These are phyloP conservation scores for Drosophila sordidula DNA, from an alignment of 2,888 invertebrate species.

Conservation along the genomic window DNA sequence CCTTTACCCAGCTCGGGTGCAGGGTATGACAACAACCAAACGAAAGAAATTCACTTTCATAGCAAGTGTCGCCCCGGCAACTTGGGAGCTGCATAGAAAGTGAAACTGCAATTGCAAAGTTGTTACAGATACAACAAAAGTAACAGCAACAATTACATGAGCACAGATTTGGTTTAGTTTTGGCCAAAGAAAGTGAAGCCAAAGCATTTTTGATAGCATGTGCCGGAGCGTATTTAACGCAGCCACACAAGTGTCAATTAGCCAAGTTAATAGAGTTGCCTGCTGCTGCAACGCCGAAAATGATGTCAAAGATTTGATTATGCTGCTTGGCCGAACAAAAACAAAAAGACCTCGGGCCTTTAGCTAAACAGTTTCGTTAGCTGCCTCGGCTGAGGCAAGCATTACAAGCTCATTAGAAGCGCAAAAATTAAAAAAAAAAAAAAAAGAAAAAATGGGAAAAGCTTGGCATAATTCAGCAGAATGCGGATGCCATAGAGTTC, in stretches of 20 bases:
- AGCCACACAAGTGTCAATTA: conserved; percentile 52
- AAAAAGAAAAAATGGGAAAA: conserved; percentile 16
- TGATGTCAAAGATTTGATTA: conserved; percentile 40
- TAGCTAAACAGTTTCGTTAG: conserved; percentile 29
- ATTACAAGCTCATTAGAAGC: conserved; percentile 62
- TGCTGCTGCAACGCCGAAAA: conserved; percentile 11
- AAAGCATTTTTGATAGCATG: conserved; percentile 39
- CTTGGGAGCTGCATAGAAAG: conserved; percentile 61
- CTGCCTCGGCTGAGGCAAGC: conserved; percentile 19
- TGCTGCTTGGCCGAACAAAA: conserved; percentile 18
- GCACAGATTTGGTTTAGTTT: conserved; percentile 56
- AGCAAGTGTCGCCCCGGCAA: conserved; percentile 70
- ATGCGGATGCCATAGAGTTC: conserved; percentile 17
- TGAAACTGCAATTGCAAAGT: conserved; percentile 69
- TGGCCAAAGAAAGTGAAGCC: conserved; percentile 65
- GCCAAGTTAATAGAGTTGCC: conserved; percentile 32
- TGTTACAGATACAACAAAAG: conserved; percentile 56
- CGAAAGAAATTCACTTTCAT: conserved; percentile 67
- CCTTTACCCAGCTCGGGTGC: not conserved
- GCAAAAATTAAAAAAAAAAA: conserved; percentile 28
- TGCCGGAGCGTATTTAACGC: conserved; percentile 4
- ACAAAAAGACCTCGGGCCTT: conserved; percentile 16
- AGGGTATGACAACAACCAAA: conserved; percentile 18
- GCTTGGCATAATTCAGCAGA: conserved; percentile 54
- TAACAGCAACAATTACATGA: conserved; percentile 66